Evolutionary conservation across 2,888 invertebrate species (phyloP), one percentile per base, ranked within the genome.

Genomic region (Ametastegia equiseti): DNA sequence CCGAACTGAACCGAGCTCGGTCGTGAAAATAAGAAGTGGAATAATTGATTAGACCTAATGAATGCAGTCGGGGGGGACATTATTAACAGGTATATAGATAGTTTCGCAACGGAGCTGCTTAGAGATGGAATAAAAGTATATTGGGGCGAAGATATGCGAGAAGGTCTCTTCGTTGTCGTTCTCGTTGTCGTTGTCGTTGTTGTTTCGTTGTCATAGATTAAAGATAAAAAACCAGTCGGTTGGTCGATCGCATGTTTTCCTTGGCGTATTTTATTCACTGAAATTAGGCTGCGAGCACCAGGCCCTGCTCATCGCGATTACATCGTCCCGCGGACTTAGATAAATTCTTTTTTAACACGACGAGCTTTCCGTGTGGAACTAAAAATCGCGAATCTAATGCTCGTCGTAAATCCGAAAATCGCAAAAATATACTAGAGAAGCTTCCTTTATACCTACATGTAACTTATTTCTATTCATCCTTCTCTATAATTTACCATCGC

Each of bases 141-240:
- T 33, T 30, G 27, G 63, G 63, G n/a, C 33, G 30, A 63, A 33
- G 63, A n/a, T n/a, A n/a, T n/a, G n/a, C n/a, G n/a, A 65, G 63
- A 36, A 65, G 63, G 36, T 42, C 42, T 42, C 23, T 23, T 39
- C 69, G 33, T 36, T 65, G 33, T 27, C 5, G 63, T 63, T 13
- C n/a, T 33, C 27, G 63, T 63, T 63, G 33, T 42, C 42, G 23
- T 42, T n/a, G 15, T 39, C 69, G 33, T 36, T 65, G 33, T 27
- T 1, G 63, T 63, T 13, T 33, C 27, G 63, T 63, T 63, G 33
- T 65, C 63, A 65, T n/a, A 69, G 69, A 69, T 69, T 69, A n/a
- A 33, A 39, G 69, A 69, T 69, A 69, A 69, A 57, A 69, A 69
- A 69, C 39, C 42, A 69, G 69, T 69, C 36, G 69, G 1, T n/a